Evolutionary conservation across 2,888 invertebrate genomes (phyloP), one percentile per base, ranked within the genome.

Genomic region (Glomeris marginata): DNA sequence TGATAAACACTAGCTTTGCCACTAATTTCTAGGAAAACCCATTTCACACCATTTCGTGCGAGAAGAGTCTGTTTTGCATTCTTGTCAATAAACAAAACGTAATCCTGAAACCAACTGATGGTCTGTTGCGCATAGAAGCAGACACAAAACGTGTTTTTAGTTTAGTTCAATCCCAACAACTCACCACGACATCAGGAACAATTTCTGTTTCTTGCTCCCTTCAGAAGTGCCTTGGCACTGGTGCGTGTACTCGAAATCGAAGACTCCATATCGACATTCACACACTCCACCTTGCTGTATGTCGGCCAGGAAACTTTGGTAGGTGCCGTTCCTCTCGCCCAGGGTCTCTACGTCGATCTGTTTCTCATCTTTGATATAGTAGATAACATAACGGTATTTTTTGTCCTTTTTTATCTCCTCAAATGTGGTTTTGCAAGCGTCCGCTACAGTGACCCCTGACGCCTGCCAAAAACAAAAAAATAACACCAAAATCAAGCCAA

Each of bases 361-460:
- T 73, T 84, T 88, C 69, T 94, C 92, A 68, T 92, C 90, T 62
- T 87, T 82, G 70, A 95, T 88, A 74, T 81, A 88, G 74, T 88
- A 94, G 66, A 95, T 87, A 59, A 94, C 90, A 72, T 92, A 95
- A 67, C 92, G 84, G 73, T 90, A 87, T 66, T 90, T 90, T 76
- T 94, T 94, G 69, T 90, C 88, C 74, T 94, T 90, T 74, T 95
- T 95, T 62, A 95, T 90, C 75, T 91, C 91, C 70, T 92, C 90
- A 71, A 90, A 94, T 62, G 84, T 87, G 57, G 83, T 85, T 76
- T 92, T 87, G 74, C 92, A 94, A 60, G 81, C 80, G 74, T 90
- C 90, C 62, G 90, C 84, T 58, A 95, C 92, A 72, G 87, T 86
- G 61, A 95, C 94, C 68, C 94, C 94, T 65, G 94, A 94, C 75